Base-by-base conservation (phyloP, 2,888 invertebrate genomes). In the Aromia moschata region DNA sequence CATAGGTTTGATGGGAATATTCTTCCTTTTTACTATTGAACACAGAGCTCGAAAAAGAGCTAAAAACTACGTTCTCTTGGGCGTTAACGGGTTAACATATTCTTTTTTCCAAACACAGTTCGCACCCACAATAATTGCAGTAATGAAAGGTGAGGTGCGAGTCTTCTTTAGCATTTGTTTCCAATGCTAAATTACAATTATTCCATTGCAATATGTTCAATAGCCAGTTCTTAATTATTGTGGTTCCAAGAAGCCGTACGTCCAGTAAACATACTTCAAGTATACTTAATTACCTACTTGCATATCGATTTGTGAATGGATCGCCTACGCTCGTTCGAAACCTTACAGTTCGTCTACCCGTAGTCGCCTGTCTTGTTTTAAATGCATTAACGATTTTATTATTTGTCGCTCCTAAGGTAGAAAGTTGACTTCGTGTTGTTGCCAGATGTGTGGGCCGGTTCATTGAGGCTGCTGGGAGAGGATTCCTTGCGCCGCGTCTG, bases 231-330 rank as follows among this genome's bases (percentile, higher is more conserved):
- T 9, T 15, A 40, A n/a, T n/a, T n/a, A 16, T 40, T 3, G 15
- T 7, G 14, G 9, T 16, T 1, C 16, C 10, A 40, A 15, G 14
- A 14, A 40, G 4, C 11, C 15, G 11, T 5, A n/a, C 18, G 41
- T 18, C 12, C 18, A 40, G 14, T 14, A 40, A 51, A 40, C 33
- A 25, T 15, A 12, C n/a, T 38, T 51, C 37, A 51, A 36, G 40
- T 20, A 18, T 16, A 15, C 20, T 38, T 36, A 51, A 51, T 51
- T 51, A 16, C 40, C 38, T 14, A 38, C n/a, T 33, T 36, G 25
- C 40, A 38, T 25, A 20, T 38, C 12, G 38, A 38, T 47, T 45
- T 38, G 40, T 51, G 49, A 51, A 51, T 51, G 49, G 14, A 16
- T 12, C 49, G 49, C 49, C 49, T 11, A 51, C 49, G 25, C 9